Conservation (phyloP, 2,113 vertebrate species). For the Astur gentilis region DNA sequence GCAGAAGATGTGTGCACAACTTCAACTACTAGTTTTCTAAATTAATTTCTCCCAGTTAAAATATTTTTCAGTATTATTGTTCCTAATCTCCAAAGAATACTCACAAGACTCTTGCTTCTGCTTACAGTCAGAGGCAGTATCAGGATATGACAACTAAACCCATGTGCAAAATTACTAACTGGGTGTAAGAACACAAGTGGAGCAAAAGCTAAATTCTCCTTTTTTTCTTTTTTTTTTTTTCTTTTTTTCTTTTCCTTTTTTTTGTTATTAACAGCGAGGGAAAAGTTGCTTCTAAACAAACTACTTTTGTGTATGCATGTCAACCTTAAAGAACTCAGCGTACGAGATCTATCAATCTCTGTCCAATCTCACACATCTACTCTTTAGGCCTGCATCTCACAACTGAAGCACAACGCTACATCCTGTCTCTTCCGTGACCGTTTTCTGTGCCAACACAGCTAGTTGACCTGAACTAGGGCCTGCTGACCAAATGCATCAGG, state of each 20-base stretch:
- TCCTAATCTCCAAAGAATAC: not conserved
- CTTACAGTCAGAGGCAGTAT: not conserved
- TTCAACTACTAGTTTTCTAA: not conserved
- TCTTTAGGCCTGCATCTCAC: not conserved
- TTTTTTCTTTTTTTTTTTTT: not conserved
- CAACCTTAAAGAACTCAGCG: not conserved
- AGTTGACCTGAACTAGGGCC: not conserved
- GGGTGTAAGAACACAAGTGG: not conserved
- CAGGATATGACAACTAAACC: not conserved
- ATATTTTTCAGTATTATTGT: not conserved
- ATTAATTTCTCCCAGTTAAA: not conserved
- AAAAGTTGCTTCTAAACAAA: not conserved
- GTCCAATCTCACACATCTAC: not conserved
- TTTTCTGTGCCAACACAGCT: not conserved
- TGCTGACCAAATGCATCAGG: not conserved
- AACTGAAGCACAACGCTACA: too few relatives aligned
- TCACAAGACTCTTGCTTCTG: not conserved
- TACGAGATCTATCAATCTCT: not conserved
- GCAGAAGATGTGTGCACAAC: not conserved
- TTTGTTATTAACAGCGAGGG: not conserved
- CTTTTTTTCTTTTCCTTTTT: too few relatives aligned
- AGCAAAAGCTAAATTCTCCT: not conserved
- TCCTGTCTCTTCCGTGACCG: not conserved
- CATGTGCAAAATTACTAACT: not conserved
- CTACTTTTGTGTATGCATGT: too few relatives aligned